Evolutionary conservation across 2,888 invertebrate species (phyloP), one percentile per base, ranked within the genome.

Genomic region (Parelbella ahira): DNA sequence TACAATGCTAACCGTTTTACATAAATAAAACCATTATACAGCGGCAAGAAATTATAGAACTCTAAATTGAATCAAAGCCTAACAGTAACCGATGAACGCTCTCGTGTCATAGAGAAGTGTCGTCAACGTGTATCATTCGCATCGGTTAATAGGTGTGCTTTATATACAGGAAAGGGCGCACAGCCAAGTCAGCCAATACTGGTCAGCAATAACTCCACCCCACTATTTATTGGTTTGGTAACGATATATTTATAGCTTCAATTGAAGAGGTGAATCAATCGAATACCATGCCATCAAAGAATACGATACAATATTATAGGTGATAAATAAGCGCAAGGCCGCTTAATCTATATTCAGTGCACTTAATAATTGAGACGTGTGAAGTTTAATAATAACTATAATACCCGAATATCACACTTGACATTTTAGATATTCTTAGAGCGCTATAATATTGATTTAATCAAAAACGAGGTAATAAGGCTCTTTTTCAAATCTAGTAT

Each of bases 141-240:
- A 3, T n/a, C 10, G 21, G 11, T 11, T 36, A 25, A 4, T 18
- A 24, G 18, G 27, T 10, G 27, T 13, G 1, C 10, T 30, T 33
- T n/a, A 33, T 21, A 29, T 18, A 25, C 25, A 25, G 25, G 25
- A 25, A 25, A 25, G 9, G 25, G 25, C 25, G 25, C 25, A 8
- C 11, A 12, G 25, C 25, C 25, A 25, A 25, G n/a, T n/a, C n/a
- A n/a, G n/a, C n/a, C n/a, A n/a, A n/a, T 12, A 25, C 25, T 11
- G n/a, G 12, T 25, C 10, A 19, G 9, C 19, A 10, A 18, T 19
- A 30, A 7, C 10, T 19, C 13, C 8, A 9, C 6, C 3, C 2
- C 9, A 19, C 25, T 25, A 25, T 25, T 25, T 25, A 25, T 25
- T 25, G 25, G 9, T 25, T 1, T n/a, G 10, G 12, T 12, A 25